These are phyloP conservation scores for Sphaerophoria taeniata DNA, from an alignment of 2,888 invertebrate genomes.

Conservation along the genomic window DNA sequence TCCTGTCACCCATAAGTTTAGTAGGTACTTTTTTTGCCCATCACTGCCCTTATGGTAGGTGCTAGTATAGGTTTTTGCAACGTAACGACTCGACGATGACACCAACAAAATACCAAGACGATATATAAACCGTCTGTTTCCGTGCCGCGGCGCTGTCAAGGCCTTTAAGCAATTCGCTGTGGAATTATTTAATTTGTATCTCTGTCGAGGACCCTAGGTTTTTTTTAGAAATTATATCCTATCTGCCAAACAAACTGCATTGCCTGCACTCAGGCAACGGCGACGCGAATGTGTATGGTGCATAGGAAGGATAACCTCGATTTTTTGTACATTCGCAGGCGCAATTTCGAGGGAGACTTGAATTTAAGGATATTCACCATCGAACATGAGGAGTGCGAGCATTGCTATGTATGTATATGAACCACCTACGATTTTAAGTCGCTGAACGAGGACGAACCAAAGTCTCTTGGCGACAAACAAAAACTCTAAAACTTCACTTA, in stretches of 20 bases:
- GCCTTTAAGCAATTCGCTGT: slow-evolving; percentile 58
- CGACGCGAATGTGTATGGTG: slow-evolving; percentile 8
- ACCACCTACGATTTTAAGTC: slow-evolving; percentile 35
- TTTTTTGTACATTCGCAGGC: slow-evolving; percentile 36
- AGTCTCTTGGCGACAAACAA: slow-evolving; percentile 56
- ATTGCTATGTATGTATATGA: slow-evolving; percentile 3
- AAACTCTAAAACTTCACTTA: slow-evolving; percentile 40
- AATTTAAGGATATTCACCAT: neutral
- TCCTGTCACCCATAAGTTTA: slow-evolving; percentile 73
- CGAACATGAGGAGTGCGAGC: neutral
- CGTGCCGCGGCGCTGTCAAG: slow-evolving; percentile 19
- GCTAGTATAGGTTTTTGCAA: neutral
- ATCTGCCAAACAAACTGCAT: slow-evolving; percentile 21
- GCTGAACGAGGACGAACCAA: slow-evolving; percentile 33
- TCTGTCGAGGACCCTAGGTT: slow-evolving; percentile 33
- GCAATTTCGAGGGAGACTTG: slow-evolving; percentile 56
- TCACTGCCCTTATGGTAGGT: slow-evolving; percentile 27
- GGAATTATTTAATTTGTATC: slow-evolving; percentile 74
- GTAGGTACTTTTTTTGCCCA: slow-evolving; percentile 52
- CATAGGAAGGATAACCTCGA: slow-evolving; percentile 44
- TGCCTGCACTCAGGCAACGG: neutral
- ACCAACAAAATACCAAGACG: neutral
- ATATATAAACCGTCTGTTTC: neutral
- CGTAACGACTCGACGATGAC: neutral
- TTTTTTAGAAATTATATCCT: slow-evolving; percentile 26